These are phyloP conservation scores for Alexandromys oeconomus DNA, from an alignment of 2,797 vertebrate species.

Conservation along the genomic window DNA sequence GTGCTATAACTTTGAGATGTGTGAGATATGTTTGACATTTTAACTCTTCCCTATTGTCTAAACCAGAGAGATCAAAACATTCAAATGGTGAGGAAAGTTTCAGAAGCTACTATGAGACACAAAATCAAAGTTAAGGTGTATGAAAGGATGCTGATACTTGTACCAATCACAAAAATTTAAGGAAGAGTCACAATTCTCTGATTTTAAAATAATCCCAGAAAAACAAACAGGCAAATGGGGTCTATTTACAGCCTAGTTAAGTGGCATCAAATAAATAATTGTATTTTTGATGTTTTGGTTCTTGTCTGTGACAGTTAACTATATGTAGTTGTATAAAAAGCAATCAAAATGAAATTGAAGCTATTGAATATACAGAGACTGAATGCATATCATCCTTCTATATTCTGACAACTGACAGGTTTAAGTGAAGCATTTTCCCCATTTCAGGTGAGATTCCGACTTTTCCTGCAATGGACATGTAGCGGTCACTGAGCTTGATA, in stretches of 20 bases:
- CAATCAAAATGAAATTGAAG: neutral
- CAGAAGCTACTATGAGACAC: neutral
- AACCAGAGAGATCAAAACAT: neutral
- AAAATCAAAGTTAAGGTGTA: neutral
- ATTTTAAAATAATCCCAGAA: neutral
- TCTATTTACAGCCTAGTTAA: neutral
- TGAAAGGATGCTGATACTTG: neutral
- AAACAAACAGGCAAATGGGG: neutral
- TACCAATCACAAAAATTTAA: neutral
- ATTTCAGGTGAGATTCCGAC: no score
- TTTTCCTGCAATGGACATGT: neutral
- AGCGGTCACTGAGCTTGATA: neutral
- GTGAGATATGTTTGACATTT: neutral
- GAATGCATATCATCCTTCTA: neutral
- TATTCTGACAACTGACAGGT: neutral
- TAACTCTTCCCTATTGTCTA: neutral
- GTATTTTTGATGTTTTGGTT: neutral
- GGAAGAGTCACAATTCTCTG: neutral
- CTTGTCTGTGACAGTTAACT: neutral
- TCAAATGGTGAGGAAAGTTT: neutral
- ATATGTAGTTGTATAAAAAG: neutral
- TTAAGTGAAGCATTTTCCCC: neutral
- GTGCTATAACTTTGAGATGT: neutral
- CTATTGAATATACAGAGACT: neutral
- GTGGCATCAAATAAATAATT: neutral